These are phyloP conservation scores for Caenorhabditis sp. DNA, from an alignment of 2,888 invertebrate genomes.

Conservation along the genomic window DNA sequence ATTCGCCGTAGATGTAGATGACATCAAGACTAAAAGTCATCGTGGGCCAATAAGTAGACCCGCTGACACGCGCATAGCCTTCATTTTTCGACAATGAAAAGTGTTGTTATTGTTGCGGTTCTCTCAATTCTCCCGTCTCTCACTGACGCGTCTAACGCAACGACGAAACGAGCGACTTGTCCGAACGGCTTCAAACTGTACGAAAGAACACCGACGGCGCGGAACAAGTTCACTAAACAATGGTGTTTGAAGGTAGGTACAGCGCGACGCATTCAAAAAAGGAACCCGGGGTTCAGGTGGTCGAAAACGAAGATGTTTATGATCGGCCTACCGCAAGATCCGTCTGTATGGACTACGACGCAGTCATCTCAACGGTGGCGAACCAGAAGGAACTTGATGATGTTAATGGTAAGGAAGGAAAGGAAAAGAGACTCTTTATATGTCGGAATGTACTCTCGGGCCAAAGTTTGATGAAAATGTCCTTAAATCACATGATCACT, in stretches of 20 bases:
- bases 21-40: slow-evolving; percentile 38
- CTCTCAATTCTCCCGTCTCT: not conserved
- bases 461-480: no score
- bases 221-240: slow-evolving; percentile 31
- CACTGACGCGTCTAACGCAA: not conserved
- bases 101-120: not conserved
- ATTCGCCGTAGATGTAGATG: not conserved
- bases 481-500: no score
- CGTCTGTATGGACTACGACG: slow-evolving; percentile 38
- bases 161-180: slow-evolving; percentile 13
- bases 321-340: slow-evolving; percentile 35
- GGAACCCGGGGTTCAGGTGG: slow-evolving; percentile 11
- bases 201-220: slow-evolving; percentile 18
- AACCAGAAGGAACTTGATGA: slow-evolving; percentile 32
- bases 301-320: slow-evolving; percentile 36
- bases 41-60: not conserved
- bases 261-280: not conserved
- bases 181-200: slow-evolving; percentile 38
- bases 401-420: slow-evolving; percentile 33
- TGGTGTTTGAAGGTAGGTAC: slow-evolving; percentile 38
- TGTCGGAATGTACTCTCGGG: no score
- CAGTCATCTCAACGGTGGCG: slow-evolving; percentile 39
- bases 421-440: no score
- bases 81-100: slow-evolving; percentile 8
- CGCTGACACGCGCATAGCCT: not conserved